These are phyloP conservation scores for Cremastinae sp. DNA, from an alignment of 2,888 invertebrate genomes.

Conservation along the genomic window DNA sequence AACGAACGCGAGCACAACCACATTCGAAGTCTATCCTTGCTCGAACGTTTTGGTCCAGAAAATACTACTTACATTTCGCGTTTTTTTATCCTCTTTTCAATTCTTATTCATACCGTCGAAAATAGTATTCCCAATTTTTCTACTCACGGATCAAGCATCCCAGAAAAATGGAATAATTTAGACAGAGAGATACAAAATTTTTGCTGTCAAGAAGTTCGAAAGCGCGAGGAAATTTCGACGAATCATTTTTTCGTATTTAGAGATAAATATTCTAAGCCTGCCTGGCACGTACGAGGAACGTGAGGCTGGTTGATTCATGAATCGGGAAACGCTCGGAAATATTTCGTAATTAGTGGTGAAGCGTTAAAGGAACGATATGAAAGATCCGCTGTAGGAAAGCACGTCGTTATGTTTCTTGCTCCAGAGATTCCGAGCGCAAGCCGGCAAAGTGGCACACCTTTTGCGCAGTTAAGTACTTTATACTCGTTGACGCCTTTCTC, in stretches of 20 bases:
- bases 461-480: not conserved
- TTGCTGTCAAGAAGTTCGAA: not conserved
- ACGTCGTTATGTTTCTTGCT: constrained; percentile 12
- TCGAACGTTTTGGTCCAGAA: not conserved
- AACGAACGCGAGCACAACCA: not conserved
- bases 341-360: constrained; percentile 3
- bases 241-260: not conserved
- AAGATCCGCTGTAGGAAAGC: constrained; percentile 14
- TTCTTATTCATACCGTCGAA: not conserved
- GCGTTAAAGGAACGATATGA: not conserved
- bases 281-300: not conserved
- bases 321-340: not conserved
- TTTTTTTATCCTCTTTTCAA: not conserved
- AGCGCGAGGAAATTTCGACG: not conserved
- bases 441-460: constrained; percentile 7
- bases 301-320: not conserved
- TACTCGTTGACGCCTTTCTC: constrained; percentile 7
- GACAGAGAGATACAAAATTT: too few relatives aligned
- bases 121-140: too few relatives aligned
- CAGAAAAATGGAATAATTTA: too few relatives aligned
- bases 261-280: not conserved
- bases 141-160: too few relatives aligned
- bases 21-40: constrained; percentile 9
- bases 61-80: constrained; percentile 2
- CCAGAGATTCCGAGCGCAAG: constrained; percentile 3